A percentile compares a stretch with the other conserved stretches of the same genome.
These are phyloP conservation scores for Tupaia chinensis DNA, from an alignment of 2,113 vertebrate species.

Conservation along the genomic window DNA sequence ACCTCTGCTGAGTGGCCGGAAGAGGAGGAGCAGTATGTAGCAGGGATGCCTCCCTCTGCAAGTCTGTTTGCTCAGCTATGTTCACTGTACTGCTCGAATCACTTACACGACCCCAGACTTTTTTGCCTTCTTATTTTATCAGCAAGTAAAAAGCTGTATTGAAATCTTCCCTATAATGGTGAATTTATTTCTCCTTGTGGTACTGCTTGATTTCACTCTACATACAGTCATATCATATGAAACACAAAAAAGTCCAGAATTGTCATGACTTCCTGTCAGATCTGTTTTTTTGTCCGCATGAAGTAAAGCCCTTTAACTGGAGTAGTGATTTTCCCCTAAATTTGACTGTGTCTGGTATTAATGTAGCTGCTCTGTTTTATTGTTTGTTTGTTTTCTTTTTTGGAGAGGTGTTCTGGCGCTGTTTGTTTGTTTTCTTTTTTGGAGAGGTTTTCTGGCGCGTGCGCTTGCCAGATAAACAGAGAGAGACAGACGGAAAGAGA, in stretches of 20 bases:
- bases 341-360: neutral
- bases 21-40: neutral
- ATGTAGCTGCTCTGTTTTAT: neutral
- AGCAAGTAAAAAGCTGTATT: neutral
- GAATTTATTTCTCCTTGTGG: neutral
- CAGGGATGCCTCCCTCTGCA: neutral
- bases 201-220: neutral
- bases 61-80: neutral
- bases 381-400: too few species aligned
- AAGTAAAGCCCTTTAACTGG: slow-evolving; percentile 5
- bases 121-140: neutral
- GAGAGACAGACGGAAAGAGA: too few species aligned
- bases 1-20: neutral
- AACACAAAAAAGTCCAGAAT: neutral
- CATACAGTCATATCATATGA: neutral
- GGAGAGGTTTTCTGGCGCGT: too few species aligned
- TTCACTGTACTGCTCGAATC: neutral
- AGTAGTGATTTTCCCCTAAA: neutral
- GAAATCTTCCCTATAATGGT: neutral
- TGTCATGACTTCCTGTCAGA: neutral
- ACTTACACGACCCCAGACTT: neutral
- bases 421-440: too few species aligned
- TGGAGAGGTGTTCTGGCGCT: too few species aligned
- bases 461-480: too few species aligned
- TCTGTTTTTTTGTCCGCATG: neutral